Percentiles rank a stretch among this genome's conserved stretches.
phyloP scores from a whole-genome alignment of 2,797 vertebrate genomes.

The Pantherophis vulpinus region DNA sequence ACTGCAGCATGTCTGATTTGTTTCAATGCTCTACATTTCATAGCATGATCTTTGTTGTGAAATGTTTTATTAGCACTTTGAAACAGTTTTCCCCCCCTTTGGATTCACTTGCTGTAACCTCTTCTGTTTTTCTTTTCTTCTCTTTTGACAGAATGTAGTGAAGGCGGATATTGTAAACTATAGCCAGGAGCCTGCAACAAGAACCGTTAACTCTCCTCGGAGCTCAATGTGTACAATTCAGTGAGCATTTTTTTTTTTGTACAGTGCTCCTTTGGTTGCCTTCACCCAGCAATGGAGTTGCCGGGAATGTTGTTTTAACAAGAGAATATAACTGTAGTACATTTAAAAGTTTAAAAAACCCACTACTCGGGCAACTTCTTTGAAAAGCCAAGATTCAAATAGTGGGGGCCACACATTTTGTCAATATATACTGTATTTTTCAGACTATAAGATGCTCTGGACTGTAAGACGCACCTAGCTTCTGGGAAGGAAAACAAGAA shows the following conservation, averaged over 20 bases:
- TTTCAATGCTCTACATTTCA: slow-evolving; percentile 25
- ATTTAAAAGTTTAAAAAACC: slow-evolving; percentile 50
- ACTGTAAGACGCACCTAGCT: too few species aligned
- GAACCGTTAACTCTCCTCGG: slow-evolving; percentile 85
- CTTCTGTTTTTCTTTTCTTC: slow-evolving; percentile 56
- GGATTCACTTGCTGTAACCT: slow-evolving; percentile 56
- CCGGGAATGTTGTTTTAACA: slow-evolving; percentile 57
- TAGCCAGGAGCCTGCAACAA: slow-evolving; percentile 90
- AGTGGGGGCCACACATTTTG: slow-evolving; percentile 56
- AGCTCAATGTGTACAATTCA: slow-evolving; percentile 97
- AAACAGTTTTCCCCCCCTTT: slow-evolving; percentile 17
- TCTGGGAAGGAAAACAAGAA: too few species aligned
- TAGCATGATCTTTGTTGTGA: slow-evolving; percentile 30
- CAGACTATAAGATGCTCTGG: too few species aligned
- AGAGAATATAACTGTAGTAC: slow-evolving; percentile 54
- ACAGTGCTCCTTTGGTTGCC: slow-evolving; percentile 37
- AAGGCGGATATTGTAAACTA: slow-evolving; percentile 99
- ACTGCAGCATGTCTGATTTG: background rate
- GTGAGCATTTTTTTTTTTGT: slow-evolving; percentile 69
- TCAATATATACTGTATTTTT: slow-evolving; percentile 32
- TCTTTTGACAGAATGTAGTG: slow-evolving; percentile 84
- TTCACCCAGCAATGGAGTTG: slow-evolving; percentile 38
- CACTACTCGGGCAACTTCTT: slow-evolving; percentile 47
- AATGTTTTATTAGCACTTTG: slow-evolving; percentile 32
- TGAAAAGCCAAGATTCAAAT: slow-evolving; percentile 48